A percentile compares a stretch with the other conserved stretches of the same genome.
Conservation (phyloP, 2,113 vertebrate genomes). For the Garra rufa region DNA sequence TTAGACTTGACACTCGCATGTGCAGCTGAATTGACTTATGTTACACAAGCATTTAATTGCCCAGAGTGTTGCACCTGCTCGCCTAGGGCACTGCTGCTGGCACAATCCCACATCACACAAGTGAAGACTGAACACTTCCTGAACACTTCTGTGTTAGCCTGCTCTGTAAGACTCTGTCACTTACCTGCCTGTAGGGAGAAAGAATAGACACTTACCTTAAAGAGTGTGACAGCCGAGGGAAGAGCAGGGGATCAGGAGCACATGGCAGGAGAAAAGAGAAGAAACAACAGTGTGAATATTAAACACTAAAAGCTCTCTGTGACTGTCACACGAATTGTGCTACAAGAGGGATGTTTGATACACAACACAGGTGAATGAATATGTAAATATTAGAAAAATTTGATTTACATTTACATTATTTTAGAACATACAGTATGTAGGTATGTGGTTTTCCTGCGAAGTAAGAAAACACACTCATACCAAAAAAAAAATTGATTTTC, state of each 20-base stretch:
- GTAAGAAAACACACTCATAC: neutral
- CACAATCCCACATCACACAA: conserved; percentile 66
- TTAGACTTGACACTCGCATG: conserved; percentile 15
- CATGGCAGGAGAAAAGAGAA: conserved; percentile 58
- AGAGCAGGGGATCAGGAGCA: conserved; percentile 38
- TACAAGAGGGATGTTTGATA: neutral
- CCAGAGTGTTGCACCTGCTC: conserved; percentile 66
- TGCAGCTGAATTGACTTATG: conserved; percentile 62
- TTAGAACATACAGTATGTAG: neutral
- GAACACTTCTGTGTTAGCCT: conserved; percentile 61
- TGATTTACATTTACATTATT: neutral
- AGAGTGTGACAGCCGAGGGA: conserved; percentile 14
- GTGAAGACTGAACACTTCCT: conserved; percentile 37
- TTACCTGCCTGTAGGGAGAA: conserved; percentile 42
- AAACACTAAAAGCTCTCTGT: conserved; percentile 14
- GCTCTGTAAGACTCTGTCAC: conserved; percentile 40
- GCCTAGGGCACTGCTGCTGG: conserved; percentile 70
- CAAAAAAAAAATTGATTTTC: neutral
- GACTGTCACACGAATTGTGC: conserved; percentile 1
- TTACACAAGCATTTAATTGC: conserved; percentile 69
- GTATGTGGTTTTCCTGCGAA: neutral
- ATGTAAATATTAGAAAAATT: neutral
- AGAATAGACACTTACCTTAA: conserved; percentile 65
- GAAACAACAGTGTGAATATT: conserved; percentile 20
- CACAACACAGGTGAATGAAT: neutral